phyloP scores from a whole-genome alignment of 1,140 invertebrate genomes.

The Euwallacea similis region DNA sequence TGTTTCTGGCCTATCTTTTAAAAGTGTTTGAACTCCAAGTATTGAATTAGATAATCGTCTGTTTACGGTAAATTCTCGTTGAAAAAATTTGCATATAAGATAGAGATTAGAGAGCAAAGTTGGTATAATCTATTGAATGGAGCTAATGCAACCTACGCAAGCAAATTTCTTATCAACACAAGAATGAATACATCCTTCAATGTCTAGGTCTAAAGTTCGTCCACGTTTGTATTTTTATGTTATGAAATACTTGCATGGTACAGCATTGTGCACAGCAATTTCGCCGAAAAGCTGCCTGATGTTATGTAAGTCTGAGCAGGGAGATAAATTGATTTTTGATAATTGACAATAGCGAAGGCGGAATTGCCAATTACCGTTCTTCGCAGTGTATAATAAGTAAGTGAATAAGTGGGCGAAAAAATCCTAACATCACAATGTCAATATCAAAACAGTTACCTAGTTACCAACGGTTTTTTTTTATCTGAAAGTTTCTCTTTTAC shows the following conservation, averaged over 20 bases:
- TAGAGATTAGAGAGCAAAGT: no score
- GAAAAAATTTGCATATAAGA: no score
- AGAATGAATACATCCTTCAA: neutral
- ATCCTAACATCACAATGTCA: conserved; percentile 43
- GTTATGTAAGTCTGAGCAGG: neutral
- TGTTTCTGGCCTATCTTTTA: no score
- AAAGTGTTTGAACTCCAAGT: no score
- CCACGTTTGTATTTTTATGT: conserved; percentile 4
- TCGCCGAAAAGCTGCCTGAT: no score
- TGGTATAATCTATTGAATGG: no score
- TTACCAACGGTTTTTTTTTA: conserved; percentile 42
- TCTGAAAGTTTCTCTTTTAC: conserved; percentile 50
- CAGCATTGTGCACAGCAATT: neutral
- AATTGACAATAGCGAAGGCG: neutral
- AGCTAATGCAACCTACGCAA: conserved; percentile 3
- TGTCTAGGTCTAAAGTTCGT: neutral
- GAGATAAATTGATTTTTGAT: neutral
- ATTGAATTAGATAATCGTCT: no score
- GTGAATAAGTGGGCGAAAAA: conserved; percentile 36
- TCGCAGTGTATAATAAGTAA: conserved; percentile 27
- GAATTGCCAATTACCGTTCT: conserved; percentile 34
- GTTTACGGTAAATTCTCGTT: no score
- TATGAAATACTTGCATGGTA: neutral
- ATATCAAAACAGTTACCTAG: conserved; percentile 46
- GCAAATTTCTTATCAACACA: conserved; percentile 7